Evolutionary conservation across 2,888 invertebrate species (phyloP).

Genomic region (Patella caerulea): DNA sequence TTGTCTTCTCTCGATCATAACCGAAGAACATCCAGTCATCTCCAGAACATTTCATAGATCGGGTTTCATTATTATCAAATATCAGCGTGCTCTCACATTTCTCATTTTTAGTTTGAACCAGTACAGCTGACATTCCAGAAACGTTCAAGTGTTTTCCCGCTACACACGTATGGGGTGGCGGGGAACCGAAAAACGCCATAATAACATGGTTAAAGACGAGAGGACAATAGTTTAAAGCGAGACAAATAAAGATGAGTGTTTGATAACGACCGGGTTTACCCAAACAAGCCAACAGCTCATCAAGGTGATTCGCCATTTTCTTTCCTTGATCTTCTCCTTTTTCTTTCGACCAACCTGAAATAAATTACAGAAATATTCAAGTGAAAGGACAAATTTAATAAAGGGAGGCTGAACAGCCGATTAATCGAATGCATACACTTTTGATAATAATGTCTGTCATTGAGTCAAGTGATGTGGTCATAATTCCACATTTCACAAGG

Average conservation of each 20-base stretch:
- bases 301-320: constrained; percentile 27
- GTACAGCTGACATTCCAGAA: no score
- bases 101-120: constrained; percentile 21
- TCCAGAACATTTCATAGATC: constrained; percentile 38
- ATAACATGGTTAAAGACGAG: constrained; percentile 63
- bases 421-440: no score
- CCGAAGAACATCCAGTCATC: constrained; percentile 41
- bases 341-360: no score
- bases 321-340: no score
- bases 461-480: no score
- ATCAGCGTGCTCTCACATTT: constrained; percentile 36
- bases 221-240: constrained; percentile 59
- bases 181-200: constrained; percentile 61
- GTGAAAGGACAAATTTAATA: no score
- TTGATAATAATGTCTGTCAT: no score
- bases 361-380: no score
- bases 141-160: background rate
- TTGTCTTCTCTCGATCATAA: constrained; percentile 39
- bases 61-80: constrained; percentile 35
- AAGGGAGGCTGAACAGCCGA: no score
- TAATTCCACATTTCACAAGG: no score
- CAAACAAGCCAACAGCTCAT: constrained; percentile 48
- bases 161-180: constrained; percentile 44
- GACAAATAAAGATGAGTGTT: constrained; percentile 51
- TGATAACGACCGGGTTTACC: constrained; percentile 58